Percentiles rank a stretch among this genome's conserved stretches.
These are phyloP conservation scores for Phymanthus crucifer DNA, from an alignment of 92 coral and sea anemone genomes.

Conservation along the genomic window DNA sequence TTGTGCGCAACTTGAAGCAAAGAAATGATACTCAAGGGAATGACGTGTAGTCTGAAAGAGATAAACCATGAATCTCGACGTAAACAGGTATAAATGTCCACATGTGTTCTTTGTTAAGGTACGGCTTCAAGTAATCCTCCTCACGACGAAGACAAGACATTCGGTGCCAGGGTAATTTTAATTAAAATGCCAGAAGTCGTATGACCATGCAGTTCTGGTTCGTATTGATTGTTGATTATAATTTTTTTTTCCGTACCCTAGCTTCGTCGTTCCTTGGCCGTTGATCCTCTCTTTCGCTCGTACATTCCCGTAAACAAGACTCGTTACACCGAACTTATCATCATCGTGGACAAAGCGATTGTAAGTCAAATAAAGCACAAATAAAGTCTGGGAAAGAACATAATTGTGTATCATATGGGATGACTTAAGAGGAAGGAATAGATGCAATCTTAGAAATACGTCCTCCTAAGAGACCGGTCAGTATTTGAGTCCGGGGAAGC, in stretches of 20 bases:
- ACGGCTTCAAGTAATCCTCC: background rate
- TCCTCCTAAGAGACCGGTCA: no score
- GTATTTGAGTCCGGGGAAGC: no score
- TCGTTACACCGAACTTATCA: slow-evolving; percentile 57
- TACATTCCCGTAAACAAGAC: slow-evolving; percentile 46
- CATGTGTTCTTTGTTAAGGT: background rate
- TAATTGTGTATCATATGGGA: no score
- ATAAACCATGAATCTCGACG: no score
- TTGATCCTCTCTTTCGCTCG: slow-evolving; percentile 51
- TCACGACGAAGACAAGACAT: background rate
- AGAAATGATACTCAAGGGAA: no score
- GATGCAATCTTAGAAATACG: no score
- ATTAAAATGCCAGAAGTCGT: no score
- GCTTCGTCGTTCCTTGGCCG: slow-evolving; percentile 46
- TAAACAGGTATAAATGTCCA: no score
- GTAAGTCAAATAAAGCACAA: slow-evolving; percentile 52
- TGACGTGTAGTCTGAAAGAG: no score
- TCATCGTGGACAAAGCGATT: slow-evolving; percentile 56
- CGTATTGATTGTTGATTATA: background rate
- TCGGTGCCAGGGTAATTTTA: background rate
- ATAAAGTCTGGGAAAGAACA: no score
- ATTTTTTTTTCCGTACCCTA: slow-evolving; percentile 2
- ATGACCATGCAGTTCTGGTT: background rate
- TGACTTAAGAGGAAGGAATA: no score
- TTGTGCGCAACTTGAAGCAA: no score